These are phyloP conservation scores for Pungitius pungitius DNA, from an alignment of 2,113 vertebrate genomes.

Conservation along the genomic window DNA sequence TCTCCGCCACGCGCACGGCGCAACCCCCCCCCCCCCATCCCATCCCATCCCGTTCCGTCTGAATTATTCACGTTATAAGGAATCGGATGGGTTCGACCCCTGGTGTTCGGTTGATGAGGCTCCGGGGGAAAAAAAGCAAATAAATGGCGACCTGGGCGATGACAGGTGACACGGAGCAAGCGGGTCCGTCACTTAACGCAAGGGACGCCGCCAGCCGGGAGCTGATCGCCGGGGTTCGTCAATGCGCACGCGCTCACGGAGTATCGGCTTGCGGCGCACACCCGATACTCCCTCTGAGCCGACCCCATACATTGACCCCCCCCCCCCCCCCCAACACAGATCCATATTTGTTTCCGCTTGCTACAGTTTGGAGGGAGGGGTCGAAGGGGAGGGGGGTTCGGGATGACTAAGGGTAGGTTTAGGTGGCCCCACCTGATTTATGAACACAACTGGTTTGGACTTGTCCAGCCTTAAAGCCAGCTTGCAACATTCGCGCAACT, in stretches of 20 bases:
- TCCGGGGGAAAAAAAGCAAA: background rate
- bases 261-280: too few species aligned
- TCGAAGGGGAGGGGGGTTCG: background rate
- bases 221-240: constrained; percentile 13
- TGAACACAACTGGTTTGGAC: constrained; percentile 32
- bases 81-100: constrained; percentile 22
- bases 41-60: constrained; percentile 33
- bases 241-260: background rate
- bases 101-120: constrained; percentile 47
- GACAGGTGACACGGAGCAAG: constrained; percentile 60
- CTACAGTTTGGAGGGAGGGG: too few species aligned
- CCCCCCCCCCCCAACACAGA: too few species aligned
- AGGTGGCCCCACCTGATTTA: constrained; percentile 10
- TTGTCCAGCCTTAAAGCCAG: background rate
- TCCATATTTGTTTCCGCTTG: background rate
- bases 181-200: constrained; percentile 47
- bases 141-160: constrained; percentile 34
- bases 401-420: background rate
- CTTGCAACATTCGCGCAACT: background rate
- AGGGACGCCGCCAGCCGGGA: constrained; percentile 30
- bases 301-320: background rate
- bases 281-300: too few species aligned
- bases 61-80: constrained; percentile 63
- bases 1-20: constrained; percentile 52
- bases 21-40: background rate